Evolutionary conservation across 2,797 vertebrate species (phyloP).

Genomic region (Octomys mimax): DNA sequence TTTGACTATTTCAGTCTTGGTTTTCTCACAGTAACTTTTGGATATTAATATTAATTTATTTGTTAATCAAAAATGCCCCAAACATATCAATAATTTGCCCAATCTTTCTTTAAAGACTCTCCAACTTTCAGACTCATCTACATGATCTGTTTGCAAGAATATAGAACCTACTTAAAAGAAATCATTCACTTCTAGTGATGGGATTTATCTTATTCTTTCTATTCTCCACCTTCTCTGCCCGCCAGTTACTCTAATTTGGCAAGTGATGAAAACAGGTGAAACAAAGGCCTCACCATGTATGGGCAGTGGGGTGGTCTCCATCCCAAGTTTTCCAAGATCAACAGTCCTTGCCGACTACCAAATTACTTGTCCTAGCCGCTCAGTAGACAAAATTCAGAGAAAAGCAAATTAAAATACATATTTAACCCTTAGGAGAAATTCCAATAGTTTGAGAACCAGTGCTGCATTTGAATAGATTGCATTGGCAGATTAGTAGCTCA

Average conservation of each 20-base stretch:
- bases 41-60: neutral
- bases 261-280: constrained; percentile 28
- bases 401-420: neutral
- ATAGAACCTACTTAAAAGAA: neutral
- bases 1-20: neutral
- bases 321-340: neutral
- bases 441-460: neutral
- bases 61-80: neutral
- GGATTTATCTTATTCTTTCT: constrained; percentile 19
- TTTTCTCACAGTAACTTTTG: constrained; percentile 24
- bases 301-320: neutral
- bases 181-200: neutral
- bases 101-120: neutral
- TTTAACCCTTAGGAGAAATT: constrained; percentile 44
- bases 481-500: neutral
- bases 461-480: neutral
- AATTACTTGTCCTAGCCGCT: neutral
- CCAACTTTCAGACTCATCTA: neutral
- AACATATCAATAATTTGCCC: neutral
- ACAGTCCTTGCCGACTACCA: neutral
- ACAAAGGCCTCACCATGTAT: neutral
- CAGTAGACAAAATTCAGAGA: constrained; percentile 42
- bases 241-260: neutral
- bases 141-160: constrained; percentile 11
- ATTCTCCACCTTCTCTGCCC: neutral